Conservation (phyloP, 2,113 vertebrate genomes). For the Uria aalge region DNA sequence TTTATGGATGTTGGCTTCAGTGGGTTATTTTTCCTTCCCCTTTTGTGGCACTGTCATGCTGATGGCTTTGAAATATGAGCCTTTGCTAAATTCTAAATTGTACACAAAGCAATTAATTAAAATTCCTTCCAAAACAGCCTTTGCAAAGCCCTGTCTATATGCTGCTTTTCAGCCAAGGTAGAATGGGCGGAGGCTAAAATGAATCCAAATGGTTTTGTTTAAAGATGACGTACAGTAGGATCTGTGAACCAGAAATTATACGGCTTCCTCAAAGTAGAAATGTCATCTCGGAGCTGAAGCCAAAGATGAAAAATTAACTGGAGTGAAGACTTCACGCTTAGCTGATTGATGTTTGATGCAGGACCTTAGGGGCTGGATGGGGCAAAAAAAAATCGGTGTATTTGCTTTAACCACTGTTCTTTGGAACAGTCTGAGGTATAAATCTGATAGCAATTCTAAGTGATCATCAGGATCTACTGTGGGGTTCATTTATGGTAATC, state of each 20-base stretch:
- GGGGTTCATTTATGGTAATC: neutral
- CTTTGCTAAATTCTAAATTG: constrained; percentile 18
- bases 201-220: neutral
- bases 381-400: neutral
- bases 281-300: neutral
- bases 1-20: constrained; percentile 42
- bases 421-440: neutral
- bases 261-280: neutral
- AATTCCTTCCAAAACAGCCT: constrained; percentile 40
- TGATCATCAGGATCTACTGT: neutral
- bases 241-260: neutral
- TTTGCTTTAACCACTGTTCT: neutral
- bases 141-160: neutral
- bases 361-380: neutral
- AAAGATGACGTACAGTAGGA: neutral
- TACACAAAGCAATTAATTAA: constrained; percentile 61
- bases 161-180: constrained; percentile 7
- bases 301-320: neutral
- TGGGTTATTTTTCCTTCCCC: constrained; percentile 12
- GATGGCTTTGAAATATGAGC: constrained; percentile 56
- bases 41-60: constrained; percentile 41
- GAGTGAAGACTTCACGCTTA: neutral
- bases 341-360: neutral
- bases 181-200: neutral
- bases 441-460: neutral